Percentiles rank a stretch among this genome's conserved stretches.
These are phyloP conservation scores for Pterostichus niger DNA, from an alignment of 2,888 invertebrate species.

Conservation along the genomic window DNA sequence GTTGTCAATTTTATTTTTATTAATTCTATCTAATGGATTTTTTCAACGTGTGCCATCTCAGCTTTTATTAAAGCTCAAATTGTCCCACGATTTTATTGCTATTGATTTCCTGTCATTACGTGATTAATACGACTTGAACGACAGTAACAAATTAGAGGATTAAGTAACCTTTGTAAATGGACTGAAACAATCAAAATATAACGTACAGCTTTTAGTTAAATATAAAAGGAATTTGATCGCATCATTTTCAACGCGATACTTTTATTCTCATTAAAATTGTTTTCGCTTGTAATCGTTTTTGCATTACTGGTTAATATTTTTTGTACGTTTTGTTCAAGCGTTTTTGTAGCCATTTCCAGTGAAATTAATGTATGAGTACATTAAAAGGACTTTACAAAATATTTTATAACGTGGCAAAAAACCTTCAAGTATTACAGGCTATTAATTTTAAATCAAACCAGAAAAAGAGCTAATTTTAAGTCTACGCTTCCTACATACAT, in stretches of 20 bases:
- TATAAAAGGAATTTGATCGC: neutral
- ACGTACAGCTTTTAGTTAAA: constrained; percentile 4
- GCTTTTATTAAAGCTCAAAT: neutral
- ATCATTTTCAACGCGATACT: constrained; percentile 5
- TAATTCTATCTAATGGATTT: no score
- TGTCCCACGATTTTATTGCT: constrained; percentile 10
- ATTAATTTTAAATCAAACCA: neutral
- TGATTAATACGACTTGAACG: constrained; percentile 12
- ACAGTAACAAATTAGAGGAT: constrained; percentile 1
- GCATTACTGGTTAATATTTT: constrained; percentile 26
- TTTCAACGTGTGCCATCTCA: no score
- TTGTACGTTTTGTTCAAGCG: constrained; percentile 2
- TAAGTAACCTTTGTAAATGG: neutral
- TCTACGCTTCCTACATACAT: no score
- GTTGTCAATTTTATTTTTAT: no score
- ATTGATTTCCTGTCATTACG: constrained; percentile 10
- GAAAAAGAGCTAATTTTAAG: neutral
- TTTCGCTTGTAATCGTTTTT: constrained; percentile 36
- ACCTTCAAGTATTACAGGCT: neutral
- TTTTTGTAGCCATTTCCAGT: constrained; percentile 4
- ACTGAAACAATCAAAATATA: constrained; percentile 14
- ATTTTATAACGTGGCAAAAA: neutral
- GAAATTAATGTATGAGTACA: constrained; percentile 41
- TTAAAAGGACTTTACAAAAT: constrained; percentile 29
- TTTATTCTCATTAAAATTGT: constrained; percentile 29